Evolutionary conservation across 1,140 invertebrate species (phyloP).

Genomic region (Bursaphelenchus mucronatus): DNA sequence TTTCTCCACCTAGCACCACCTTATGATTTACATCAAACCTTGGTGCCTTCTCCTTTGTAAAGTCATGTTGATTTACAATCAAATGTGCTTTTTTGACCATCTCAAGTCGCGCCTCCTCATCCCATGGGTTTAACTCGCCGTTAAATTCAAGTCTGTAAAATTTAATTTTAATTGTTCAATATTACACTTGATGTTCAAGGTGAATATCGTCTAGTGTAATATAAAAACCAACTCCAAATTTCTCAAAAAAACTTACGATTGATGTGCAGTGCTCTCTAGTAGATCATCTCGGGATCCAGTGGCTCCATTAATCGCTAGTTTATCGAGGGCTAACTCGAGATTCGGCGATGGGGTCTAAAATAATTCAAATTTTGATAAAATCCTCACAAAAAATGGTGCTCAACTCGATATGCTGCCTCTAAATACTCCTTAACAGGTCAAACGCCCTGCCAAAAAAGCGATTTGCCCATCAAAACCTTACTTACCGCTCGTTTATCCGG

Average conservation of each 20-base stretch:
- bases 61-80: constrained; percentile 5
- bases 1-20: constrained; percentile 35
- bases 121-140: constrained; percentile 11
- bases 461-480: neutral
- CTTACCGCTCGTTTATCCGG: neutral
- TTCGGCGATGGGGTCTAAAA: neutral
- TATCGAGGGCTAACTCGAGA: neutral
- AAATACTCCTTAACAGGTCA: no score
- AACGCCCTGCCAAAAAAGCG: neutral
- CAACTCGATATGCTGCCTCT: no score
- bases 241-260: neutral
- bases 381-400: no score
- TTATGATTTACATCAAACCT: constrained; percentile 23
- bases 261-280: neutral
- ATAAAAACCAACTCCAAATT: constrained; percentile 1
- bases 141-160: constrained; percentile 15
- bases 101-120: neutral
- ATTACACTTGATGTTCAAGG: neutral
- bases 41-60: constrained; percentile 22
- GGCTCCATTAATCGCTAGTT: constrained; percentile 1
- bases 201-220: constrained; percentile 12
- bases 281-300: neutral
- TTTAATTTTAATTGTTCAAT: neutral
- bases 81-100: neutral
- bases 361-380: no score